phyloP scores from a whole-genome alignment of 2,797 vertebrate genomes.

The Phoebastria nigripes region DNA sequence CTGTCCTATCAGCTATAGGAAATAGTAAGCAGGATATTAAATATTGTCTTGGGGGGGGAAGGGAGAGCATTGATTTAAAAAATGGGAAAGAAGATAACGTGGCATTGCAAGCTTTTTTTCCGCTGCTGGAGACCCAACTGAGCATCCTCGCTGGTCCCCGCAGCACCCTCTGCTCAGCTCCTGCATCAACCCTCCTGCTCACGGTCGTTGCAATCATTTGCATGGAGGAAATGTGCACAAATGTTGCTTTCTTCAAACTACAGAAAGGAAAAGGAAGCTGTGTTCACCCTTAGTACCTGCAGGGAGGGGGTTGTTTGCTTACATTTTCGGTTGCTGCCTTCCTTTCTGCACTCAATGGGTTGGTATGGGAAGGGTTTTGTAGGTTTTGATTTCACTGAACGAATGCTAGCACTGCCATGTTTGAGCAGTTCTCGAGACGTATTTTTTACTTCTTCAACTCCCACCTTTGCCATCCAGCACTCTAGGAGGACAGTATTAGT shows the following conservation, averaged over 20 bases:
- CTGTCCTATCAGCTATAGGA: neutral
- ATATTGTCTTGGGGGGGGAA: neutral
- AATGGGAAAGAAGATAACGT: neutral
- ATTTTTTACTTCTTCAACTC: neutral
- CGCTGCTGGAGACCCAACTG: neutral
- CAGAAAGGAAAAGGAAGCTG: conserved; percentile 20
- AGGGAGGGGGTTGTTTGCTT: neutral
- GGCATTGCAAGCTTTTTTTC: neutral
- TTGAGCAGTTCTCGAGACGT: neutral
- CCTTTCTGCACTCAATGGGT: neutral
- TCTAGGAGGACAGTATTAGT: neutral
- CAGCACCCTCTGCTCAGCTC: neutral
- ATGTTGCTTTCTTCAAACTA: neutral
- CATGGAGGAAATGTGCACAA: neutral
- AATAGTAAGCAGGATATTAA: conserved; percentile 12
- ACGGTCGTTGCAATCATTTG: neutral
- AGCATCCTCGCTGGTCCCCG: neutral
- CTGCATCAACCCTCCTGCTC: neutral
- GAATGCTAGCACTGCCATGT: neutral
- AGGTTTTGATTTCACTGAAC: neutral
- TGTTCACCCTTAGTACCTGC: neutral
- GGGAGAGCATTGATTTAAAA: neutral
- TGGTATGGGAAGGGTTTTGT: neutral
- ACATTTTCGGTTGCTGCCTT: neutral
- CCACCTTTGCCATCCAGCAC: neutral